A percentile compares a stretch with the other conserved stretches of the same genome.
phyloP scores from a whole-genome alignment of 23 tunicate species.

The Halocynthia aurantium region DNA sequence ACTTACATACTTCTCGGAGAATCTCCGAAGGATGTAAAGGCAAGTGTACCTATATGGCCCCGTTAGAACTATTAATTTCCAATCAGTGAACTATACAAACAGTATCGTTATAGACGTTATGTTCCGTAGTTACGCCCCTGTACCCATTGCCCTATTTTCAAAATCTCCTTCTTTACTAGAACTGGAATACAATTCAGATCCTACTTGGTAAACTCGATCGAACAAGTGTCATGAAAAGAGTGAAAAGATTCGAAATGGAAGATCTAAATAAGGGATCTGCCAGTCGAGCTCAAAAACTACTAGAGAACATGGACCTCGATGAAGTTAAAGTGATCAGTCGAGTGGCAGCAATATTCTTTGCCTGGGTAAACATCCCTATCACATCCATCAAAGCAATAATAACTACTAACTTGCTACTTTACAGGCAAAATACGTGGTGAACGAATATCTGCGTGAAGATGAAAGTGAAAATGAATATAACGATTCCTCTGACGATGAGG shows the following conservation, averaged over 20 bases:
- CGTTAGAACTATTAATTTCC: not conserved
- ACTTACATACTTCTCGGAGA: slow-evolving; percentile 28
- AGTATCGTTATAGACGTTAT: no score
- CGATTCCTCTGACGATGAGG: no score
- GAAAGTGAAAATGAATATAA: no score
- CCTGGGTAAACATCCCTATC: slow-evolving; percentile 27
- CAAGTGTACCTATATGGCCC: not conserved
- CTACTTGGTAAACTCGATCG: slow-evolving; percentile 7
- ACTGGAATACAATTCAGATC: slow-evolving; percentile 28
- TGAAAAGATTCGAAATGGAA: slow-evolving; percentile 5
- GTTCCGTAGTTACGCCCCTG: no score
- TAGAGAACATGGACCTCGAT: not conserved
- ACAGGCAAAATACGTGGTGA: slow-evolving; percentile 20
- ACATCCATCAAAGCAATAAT: no score
- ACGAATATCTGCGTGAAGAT: not conserved
- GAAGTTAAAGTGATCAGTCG: slow-evolving; percentile 17
- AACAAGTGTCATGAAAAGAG: slow-evolving; percentile 11
- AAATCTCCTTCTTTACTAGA: not conserved
- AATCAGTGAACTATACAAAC: not conserved
- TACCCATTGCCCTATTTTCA: no score
- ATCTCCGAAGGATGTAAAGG: slow-evolving; percentile 4
- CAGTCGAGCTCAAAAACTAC: not conserved
- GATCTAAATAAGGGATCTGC: slow-evolving; percentile 9
- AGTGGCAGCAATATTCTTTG: slow-evolving; percentile 35
- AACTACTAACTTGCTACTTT: not conserved